Evolutionary conservation across 2,888 invertebrate species (phyloP).

Genomic region (Torymus texanus): DNA sequence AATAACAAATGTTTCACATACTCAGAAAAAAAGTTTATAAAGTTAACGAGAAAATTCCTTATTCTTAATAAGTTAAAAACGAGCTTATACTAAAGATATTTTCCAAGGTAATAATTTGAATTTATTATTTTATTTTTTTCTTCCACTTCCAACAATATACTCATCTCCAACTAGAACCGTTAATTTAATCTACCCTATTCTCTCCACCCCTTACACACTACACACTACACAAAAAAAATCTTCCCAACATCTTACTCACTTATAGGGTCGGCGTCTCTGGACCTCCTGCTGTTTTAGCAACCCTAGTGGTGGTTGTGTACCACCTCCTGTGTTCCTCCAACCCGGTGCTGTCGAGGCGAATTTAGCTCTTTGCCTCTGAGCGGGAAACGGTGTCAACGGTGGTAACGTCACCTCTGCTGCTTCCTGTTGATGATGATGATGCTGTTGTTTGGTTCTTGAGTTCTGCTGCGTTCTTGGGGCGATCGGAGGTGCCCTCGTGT

Average conservation of each 20-base stretch:
- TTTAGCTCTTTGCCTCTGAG: constrained; percentile 59
- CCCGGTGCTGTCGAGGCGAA: constrained; percentile 55
- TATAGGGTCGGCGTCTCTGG: constrained; percentile 69
- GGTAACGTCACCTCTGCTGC: constrained; percentile 68
- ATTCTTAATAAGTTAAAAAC: too few relatives aligned
- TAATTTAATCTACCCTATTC: too few relatives aligned
- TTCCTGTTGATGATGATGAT: constrained; percentile 61
- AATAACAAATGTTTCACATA: too few relatives aligned
- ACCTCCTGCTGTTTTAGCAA: constrained; percentile 59
- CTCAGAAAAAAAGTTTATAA: too few relatives aligned
- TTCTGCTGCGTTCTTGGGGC: constrained; percentile 70
- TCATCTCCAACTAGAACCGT: too few relatives aligned
- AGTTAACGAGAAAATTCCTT: too few relatives aligned
- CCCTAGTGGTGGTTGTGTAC: constrained; percentile 54
- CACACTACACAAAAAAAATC: too few relatives aligned
- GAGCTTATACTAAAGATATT: too few relatives aligned
- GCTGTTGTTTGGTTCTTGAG: constrained; percentile 59
- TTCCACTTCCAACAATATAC: too few relatives aligned
- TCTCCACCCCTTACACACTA: too few relatives aligned
- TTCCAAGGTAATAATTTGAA: too few relatives aligned
- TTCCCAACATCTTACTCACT: constrained; percentile 59
- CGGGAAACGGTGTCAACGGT: constrained; percentile 65
- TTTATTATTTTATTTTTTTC: too few relatives aligned
- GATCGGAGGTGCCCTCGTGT: constrained; percentile 73
- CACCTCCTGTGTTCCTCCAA: constrained; percentile 58